phyloP scores from a whole-genome alignment of 2,797 vertebrate genomes.

The Tragelaphus eurycerus region DNA sequence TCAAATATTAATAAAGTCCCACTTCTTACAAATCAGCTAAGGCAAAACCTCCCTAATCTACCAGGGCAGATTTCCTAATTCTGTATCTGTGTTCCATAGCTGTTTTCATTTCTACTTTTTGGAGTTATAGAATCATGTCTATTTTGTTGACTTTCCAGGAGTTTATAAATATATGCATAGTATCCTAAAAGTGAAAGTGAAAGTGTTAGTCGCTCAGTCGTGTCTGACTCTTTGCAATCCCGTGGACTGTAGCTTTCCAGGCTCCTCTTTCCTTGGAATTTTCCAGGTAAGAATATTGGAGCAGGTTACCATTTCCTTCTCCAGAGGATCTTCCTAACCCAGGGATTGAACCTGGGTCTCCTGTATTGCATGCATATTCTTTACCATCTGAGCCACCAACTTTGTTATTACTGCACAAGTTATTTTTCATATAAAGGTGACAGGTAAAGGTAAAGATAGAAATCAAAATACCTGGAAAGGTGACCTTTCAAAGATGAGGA shows the following conservation, averaged over 20 bases:
- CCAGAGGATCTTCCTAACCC: background rate
- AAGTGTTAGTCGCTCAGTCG: fast-evolving
- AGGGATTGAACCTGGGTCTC: background rate
- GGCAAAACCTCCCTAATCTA: background rate
- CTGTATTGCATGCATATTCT: background rate
- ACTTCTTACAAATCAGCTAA: background rate
- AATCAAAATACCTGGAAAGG: background rate
- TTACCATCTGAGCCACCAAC: background rate
- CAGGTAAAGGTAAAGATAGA: background rate
- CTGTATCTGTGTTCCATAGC: background rate
- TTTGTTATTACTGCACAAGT: background rate
- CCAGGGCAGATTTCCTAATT: background rate
- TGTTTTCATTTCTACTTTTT: background rate
- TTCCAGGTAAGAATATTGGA: background rate
- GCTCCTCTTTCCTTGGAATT: background rate
- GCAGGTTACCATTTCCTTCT: background rate
- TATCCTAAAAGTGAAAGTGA: background rate
- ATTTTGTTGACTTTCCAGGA: background rate
- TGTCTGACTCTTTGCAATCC: background rate
- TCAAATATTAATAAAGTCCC: background rate
- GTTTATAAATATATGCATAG: background rate
- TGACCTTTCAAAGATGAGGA: background rate
- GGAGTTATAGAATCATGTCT: background rate
- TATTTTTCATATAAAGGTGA: background rate
- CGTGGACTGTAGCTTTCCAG: background rate